Evolutionary conservation across 1,140 invertebrate genomes (phyloP), one percentile per base, ranked within the genome.

Genomic region (Conopomorpha cramerella): DNA sequence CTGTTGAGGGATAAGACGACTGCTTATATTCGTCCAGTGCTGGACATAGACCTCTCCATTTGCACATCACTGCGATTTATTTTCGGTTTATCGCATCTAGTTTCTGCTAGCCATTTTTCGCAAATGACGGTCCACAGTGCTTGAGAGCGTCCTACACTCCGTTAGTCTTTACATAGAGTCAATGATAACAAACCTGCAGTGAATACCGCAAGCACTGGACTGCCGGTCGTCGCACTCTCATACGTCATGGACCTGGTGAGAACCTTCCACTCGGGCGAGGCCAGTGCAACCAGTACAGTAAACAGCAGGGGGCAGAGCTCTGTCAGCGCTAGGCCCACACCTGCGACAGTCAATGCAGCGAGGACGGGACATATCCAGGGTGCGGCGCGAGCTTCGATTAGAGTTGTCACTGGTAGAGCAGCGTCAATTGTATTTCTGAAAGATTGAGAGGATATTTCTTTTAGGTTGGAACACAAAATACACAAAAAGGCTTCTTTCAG

Each of bases 181-280:
- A n/a, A n/a, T n/a, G n/a, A n/a, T n/a, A n/a, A 43, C 41, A 49
- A 51, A 81, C 82, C 85, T 40, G 78, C 83, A 32, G 83, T 83
- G 49, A 86, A 86, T 8, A 86, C 83, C 10, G 85, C 84, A 34
- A 86, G 52, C 1, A 86, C 82, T 1, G 84, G 84, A 52, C 83
- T 86, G 8, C 84, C 84, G 39, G 84, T 86, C 11, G 82, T 78
- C 0, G 78, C 60, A 47, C 82, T 86, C 48, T 84, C 81, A 46
- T 85, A 86, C 12, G 82, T 81, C 49, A 87, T 80, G 17, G 83
- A 82, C 30, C 82, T 76, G 7, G 83, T 81, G 13, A 87, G 59
- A 2, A 86, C 79, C 39, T 81, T 79, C 84, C 84, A 86, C 47
- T 86, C 84, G 1, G 83, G 80, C 11, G 81, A 83, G 1, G 83